These are phyloP conservation scores for Zygaena filipendulae DNA, from an alignment of 2,888 invertebrate genomes.

Conservation along the genomic window DNA sequence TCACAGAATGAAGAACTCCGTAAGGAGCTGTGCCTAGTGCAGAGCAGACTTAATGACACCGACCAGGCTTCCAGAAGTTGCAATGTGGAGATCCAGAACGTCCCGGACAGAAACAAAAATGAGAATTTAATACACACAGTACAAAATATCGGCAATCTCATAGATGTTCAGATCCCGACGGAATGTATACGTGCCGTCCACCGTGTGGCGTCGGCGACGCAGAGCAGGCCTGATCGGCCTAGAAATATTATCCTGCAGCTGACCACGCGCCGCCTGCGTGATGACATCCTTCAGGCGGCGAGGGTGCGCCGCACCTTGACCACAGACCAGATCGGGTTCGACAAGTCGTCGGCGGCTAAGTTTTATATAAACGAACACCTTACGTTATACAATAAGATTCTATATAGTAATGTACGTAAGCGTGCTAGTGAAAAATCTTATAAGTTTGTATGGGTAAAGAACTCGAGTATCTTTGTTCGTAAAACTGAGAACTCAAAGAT, in stretches of 20 bases:
- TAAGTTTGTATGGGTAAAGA: slow-evolving; percentile 6
- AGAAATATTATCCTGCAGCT: slow-evolving; percentile 12
- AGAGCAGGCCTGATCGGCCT: slow-evolving; percentile 3
- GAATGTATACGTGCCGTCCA: slow-evolving; percentile 3
- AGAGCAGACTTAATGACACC: slow-evolving; percentile 2
- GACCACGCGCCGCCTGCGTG: slow-evolving; percentile 5
- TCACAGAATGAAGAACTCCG: too few species aligned
- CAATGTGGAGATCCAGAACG: slow-evolving; percentile 10
- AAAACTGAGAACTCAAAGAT: slow-evolving; percentile 6
- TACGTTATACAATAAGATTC: slow-evolving; percentile 6
- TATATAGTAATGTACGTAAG: slow-evolving; percentile 2
- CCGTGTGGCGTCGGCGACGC: slow-evolving; percentile 4
- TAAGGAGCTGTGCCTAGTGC: too few species aligned
- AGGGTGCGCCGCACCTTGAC: slow-evolving; percentile 6
- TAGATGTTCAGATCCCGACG: slow-evolving; percentile 2
- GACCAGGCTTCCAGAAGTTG: slow-evolving; percentile 7
- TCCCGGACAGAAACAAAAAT: slow-evolving; percentile 9
- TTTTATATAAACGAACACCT: slow-evolving; percentile 8
- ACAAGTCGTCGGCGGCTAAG: not conserved
- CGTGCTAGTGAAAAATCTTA: not conserved
- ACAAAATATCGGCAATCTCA: slow-evolving; percentile 1
- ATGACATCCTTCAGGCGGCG: slow-evolving; percentile 8
- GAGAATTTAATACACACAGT: slow-evolving; percentile 6
- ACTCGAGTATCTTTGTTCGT: slow-evolving; percentile 4
- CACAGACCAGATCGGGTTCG: not conserved